Evolutionary conservation across 2,113 vertebrate genomes (phyloP), one percentile per base, ranked within the genome.

Genomic region (Callospermophilus lateralis): DNA sequence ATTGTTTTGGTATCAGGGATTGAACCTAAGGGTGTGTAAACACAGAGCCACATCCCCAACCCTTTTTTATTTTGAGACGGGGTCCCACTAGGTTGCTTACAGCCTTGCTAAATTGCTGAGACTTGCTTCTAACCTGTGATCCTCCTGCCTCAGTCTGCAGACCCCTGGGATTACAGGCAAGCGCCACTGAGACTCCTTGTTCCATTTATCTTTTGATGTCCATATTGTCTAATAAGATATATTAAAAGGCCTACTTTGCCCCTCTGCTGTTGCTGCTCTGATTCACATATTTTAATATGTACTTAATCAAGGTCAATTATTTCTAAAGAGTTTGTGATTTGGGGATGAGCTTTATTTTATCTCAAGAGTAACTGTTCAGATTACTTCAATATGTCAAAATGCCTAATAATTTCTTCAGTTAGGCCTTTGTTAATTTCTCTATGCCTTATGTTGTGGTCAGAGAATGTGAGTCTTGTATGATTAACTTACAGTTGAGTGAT

Each of bases 241-340:
- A 42, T 51, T 67, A 37, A 22, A 8, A 51, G 81, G 26, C 8
- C 15, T 32, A 39, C 26, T 17, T 34, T 48, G 63, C 30, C 13
- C 42, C 11, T 89, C 61, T 53, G 30, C 4, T 73, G 19, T 30
- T 70, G 12, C 51, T 65, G 68, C 19, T 26, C 8, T 32, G 17
- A 19, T 42, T 72, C 61, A 53, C 13, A 63, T 20, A 9, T 55
- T 81, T 90, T 73, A 26, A 51, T 24, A 48, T 30, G 15, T 20
- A 83, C 6, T 55, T 48, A 67, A 24, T 45, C 37, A 74, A 68
- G 51, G 20, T 80, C 83, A 77, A 32, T 68, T 63, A 78, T 63
- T 92, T 90, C 53, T 88, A 74, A 93, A 83, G n/a, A 87, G 20
- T 45, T 85, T 93, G n/a, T n/a, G 76, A 39, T 81, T 84, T 85